phyloP scores from a whole-genome alignment of 1,140 invertebrate species.

The Drosophila sturtevanti region DNA sequence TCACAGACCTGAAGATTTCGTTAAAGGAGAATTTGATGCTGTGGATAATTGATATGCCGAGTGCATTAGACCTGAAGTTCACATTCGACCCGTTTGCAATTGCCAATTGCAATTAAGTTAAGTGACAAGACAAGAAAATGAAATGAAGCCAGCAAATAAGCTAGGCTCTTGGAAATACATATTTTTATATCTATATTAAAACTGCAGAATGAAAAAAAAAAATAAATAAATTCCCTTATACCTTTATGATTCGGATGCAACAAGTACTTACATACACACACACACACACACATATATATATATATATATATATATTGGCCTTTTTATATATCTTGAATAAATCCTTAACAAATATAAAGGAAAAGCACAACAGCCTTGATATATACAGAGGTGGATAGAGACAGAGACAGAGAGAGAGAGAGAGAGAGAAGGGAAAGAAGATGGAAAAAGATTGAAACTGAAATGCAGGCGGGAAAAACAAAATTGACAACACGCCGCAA shows the following conservation, averaged over 20 bases:
- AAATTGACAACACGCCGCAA: constrained; percentile 78
- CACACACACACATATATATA: too few species aligned
- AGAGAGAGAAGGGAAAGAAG: not conserved
- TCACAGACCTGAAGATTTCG: constrained; percentile 60
- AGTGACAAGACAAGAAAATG: constrained; percentile 65
- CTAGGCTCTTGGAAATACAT: constrained; percentile 33
- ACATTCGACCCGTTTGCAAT: constrained; percentile 21
- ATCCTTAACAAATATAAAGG: constrained; percentile 53
- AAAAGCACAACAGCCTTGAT: constrained; percentile 52
- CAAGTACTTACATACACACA: constrained; percentile 14
- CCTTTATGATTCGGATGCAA: not conserved
- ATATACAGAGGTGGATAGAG: not conserved
- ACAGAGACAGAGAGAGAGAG: constrained; percentile 7
- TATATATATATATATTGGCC: constrained; percentile 44
- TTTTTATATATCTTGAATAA: constrained; percentile 45
- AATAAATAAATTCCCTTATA: not conserved
- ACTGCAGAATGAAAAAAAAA: not conserved
- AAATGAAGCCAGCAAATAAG: constrained; percentile 45
- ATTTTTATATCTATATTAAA: constrained; percentile 2
- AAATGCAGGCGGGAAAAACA: constrained; percentile 73
- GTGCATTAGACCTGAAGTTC: constrained; percentile 63
- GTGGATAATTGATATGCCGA: constrained; percentile 70
- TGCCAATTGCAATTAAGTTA: constrained; percentile 73
- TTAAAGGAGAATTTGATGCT: constrained; percentile 52
- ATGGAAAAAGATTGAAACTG: constrained; percentile 18